Conservation (phyloP, 2,113 vertebrate genomes). For the Scomber colias region DNA sequence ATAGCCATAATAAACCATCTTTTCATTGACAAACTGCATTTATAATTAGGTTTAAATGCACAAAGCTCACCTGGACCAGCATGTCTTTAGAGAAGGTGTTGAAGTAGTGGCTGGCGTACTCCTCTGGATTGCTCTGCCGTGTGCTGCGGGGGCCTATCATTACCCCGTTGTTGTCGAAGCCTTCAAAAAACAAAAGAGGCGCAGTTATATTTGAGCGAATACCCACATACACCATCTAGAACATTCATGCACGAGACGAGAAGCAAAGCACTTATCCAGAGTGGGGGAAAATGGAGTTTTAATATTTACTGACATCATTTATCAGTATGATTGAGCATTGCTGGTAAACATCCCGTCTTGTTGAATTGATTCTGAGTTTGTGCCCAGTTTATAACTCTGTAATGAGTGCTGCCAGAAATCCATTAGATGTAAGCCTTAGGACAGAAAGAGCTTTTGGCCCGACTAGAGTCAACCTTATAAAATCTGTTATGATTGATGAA, state of each 20-base stretch:
- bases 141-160: slow-evolving; percentile 94
- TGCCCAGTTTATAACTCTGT: neutral
- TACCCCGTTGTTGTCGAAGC: slow-evolving; percentile 97
- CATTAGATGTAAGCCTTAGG: neutral
- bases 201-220: neutral
- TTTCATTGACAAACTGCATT: slow-evolving; percentile 15
- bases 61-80: slow-evolving; percentile 91
- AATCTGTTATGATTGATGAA: too few species aligned
- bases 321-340: neutral
- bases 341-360: neutral
- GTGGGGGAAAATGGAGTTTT: neutral
- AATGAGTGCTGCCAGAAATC: neutral
- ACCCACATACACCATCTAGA: slow-evolving; percentile 7
- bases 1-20: neutral
- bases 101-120: slow-evolving; percentile 96
- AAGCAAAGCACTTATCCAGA: neutral
- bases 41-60: neutral
- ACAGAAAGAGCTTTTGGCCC: too few species aligned
- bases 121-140: slow-evolving; percentile 95
- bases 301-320: neutral
- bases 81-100: slow-evolving; percentile 98
- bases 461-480: too few species aligned
- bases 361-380: neutral
- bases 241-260: slow-evolving; percentile 18
- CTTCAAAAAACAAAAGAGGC: slow-evolving; percentile 82